Evolutionary conservation across 1,140 invertebrate genomes (phyloP).

Genomic region (Nylanderia fulva): DNA sequence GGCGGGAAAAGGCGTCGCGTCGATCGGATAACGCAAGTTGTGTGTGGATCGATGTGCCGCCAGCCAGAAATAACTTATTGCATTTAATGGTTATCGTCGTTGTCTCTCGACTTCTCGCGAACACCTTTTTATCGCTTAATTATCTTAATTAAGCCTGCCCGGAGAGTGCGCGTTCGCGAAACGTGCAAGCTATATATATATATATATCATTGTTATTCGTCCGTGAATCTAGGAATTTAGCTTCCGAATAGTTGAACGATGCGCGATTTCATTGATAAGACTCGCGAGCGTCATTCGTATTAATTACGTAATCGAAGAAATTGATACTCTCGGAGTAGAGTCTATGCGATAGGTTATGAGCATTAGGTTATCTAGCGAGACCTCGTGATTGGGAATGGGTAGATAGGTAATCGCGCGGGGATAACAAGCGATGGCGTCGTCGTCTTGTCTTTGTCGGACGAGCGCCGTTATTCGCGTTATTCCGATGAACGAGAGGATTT

Average conservation of each 20-base stretch:
- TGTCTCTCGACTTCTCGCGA: slow-evolving; percentile 25
- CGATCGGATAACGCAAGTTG: slow-evolving; percentile 54
- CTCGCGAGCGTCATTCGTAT: slow-evolving; percentile 40
- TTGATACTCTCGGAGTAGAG: not conserved
- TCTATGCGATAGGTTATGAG: slow-evolving; percentile 70
- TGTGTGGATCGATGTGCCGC: slow-evolving; percentile 51
- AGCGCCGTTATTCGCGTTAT: slow-evolving; percentile 41
- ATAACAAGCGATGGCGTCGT: slow-evolving; percentile 42
- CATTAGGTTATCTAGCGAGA: slow-evolving; percentile 78
- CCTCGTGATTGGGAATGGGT: slow-evolving; percentile 76
- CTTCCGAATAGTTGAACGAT: not conserved
- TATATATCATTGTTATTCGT: too few relatives aligned
- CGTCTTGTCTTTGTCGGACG: slow-evolving; percentile 4
- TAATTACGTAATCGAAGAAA: slow-evolving; percentile 69
- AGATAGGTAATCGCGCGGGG: slow-evolving; percentile 77
- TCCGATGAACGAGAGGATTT: slow-evolving; percentile 41
- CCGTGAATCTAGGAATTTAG: too few relatives aligned
- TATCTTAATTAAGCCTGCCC: slow-evolving; percentile 33
- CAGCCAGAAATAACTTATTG: slow-evolving; percentile 56
- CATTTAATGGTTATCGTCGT: slow-evolving; percentile 59
- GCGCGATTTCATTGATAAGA: slow-evolving; percentile 34
- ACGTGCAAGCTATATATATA: too few relatives aligned
- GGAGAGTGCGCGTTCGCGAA: too few relatives aligned
- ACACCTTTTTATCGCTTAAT: slow-evolving; percentile 38
- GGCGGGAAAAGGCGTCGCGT: slow-evolving; percentile 64